Base-by-base conservation (phyloP, 1,140 invertebrate species). In the Ridgeia piscesae region DNA sequence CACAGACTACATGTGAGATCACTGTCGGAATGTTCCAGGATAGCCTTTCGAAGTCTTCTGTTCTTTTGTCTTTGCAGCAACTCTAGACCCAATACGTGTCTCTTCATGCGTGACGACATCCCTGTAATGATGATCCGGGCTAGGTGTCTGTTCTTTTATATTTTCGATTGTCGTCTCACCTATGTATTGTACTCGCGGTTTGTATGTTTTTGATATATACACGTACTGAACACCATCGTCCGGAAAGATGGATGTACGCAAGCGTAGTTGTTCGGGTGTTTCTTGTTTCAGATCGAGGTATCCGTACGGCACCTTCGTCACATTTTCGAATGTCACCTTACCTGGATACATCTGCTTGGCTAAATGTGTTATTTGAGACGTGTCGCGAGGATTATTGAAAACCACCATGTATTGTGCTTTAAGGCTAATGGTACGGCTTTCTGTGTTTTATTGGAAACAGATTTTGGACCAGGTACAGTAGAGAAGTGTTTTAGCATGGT, bases 301-400 rank as follows among this genome's bases (percentile, higher is more conserved):
- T 34, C 89, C 31, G n/a, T 90, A 90, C 35, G 89, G 34, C 1
- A 35, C 27, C 34, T 8, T 35, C 89, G 89, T 90, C 89, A n/a
- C 89, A n/a, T 90, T n/a, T 90, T 14, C 33, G 89, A 90, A 90
- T 35, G 9, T 90, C 34, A 90, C 35, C n/a, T 27, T 6, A 90
- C 89, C 89, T 35, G 89, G 89, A 35, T 90, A 90, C 89, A 90
- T 90, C 35, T 90, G 89, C 35, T 90, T 90, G 34, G 89, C 89
- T 27, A 90, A 27, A 1, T 90, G 34, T 14, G 34, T 90, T 35
- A 90, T 90, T n/a, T 90, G 89, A 9, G 34, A 35, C 34, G 34
- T 35, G 31, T 90, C 31, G 34, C 89, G 34, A 35, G 89, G 89
- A 33, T 90, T 90, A 6, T 90, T 90, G 89, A 90, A 90, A 35